These are phyloP conservation scores for Tipula confusa DNA, from an alignment of 2,888 invertebrate species.

Conservation along the genomic window DNA sequence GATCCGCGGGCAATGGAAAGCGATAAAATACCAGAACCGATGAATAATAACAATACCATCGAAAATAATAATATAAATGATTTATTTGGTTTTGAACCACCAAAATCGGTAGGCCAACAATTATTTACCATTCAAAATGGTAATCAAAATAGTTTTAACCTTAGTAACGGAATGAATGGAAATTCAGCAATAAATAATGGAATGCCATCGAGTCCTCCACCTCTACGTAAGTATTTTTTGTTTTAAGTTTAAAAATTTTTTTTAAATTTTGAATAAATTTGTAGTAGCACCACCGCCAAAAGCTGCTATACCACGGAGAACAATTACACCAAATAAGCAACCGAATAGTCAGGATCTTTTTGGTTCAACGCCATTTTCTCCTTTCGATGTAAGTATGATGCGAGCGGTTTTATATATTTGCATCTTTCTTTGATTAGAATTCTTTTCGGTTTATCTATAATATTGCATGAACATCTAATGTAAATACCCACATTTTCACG, in stretches of 20 bases:
- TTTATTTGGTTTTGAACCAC: constrained; percentile 50
- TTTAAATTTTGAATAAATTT: constrained; percentile 43
- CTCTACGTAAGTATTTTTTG: constrained; percentile 61
- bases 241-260: too few relatives aligned
- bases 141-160: constrained; percentile 42
- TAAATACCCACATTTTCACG: background rate
- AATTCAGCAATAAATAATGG: constrained; percentile 36
- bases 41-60: constrained; percentile 39
- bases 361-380: constrained; percentile 69
- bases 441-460: background rate
- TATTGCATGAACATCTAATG: background rate
- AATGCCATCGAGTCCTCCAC: constrained; percentile 54
- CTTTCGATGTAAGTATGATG: constrained; percentile 44
- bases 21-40: constrained; percentile 41
- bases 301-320: constrained; percentile 57
- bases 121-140: constrained; percentile 48
- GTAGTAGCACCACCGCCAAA: constrained; percentile 89
- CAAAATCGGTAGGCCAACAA: constrained; percentile 49
- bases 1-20: constrained; percentile 82
- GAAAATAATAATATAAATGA: constrained; percentile 43
- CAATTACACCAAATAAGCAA: constrained; percentile 40
- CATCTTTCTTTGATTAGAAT: background rate
- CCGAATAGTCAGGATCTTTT: constrained; percentile 63
- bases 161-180: constrained; percentile 36
- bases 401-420: background rate